phyloP scores from a whole-genome alignment of 2,888 invertebrate species.

The Andrena bicolor region DNA sequence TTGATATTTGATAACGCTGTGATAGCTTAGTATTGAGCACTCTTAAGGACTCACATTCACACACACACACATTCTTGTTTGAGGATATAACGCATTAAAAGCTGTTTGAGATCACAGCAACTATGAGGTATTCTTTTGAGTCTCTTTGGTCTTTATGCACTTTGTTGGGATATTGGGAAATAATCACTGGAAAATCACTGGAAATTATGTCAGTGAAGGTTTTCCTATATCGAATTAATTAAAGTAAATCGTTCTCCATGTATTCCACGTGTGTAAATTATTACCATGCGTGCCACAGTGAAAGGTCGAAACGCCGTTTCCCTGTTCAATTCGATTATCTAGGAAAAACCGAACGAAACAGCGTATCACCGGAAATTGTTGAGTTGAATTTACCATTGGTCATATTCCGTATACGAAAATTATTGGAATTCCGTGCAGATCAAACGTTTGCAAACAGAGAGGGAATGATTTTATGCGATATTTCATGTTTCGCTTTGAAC shows the following conservation, averaged over 20 bases:
- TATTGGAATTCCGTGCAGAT: neutral
- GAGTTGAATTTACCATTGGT: slow-evolving; percentile 6
- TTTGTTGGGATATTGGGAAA: neutral
- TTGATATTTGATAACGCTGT: too few relatives aligned
- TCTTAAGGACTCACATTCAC: too few relatives aligned
- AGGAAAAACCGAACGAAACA: slow-evolving; percentile 22
- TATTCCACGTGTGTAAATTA: neutral
- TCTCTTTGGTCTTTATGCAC: too few relatives aligned
- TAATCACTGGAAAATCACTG: neutral
- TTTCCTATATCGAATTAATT: neutral
- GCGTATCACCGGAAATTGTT: slow-evolving; percentile 15
- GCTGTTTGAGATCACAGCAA: too few relatives aligned
- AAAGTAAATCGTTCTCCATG: neutral
- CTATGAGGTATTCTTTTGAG: too few relatives aligned
- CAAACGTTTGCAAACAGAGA: too few relatives aligned
- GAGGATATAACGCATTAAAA: too few relatives aligned
- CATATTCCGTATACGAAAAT: neutral
- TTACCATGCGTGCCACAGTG: neutral
- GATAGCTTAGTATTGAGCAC: too few relatives aligned
- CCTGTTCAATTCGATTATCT: slow-evolving; percentile 10
- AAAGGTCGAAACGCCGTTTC: neutral
- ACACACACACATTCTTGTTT: too few relatives aligned
- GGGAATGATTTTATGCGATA: too few relatives aligned
- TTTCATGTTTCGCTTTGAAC: too few relatives aligned
- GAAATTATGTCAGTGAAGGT: neutral